Base-by-base conservation (phyloP, 2,888 invertebrate species). In the Arctia plantaginis region DNA sequence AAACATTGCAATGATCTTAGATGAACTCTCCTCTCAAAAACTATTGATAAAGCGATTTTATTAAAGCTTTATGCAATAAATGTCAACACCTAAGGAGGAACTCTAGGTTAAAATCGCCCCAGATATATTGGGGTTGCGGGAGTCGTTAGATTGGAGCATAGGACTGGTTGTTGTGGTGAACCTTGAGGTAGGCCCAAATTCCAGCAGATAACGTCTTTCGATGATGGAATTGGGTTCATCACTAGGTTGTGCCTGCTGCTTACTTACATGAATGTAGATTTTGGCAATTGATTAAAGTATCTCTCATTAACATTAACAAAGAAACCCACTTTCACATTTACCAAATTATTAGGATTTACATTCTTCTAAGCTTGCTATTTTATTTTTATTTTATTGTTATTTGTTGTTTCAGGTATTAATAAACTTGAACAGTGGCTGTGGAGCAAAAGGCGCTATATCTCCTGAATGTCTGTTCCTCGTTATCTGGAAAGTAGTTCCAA, bases 401-500 rank as follows among this genome's bases (percentile, higher is more conserved):
- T 30, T 71, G 10, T 27, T 59, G 7, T 80, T 86, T 4, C 86
- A 96, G 96, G 97, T 98, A 65, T 93, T 98, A 75, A 96, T 98
- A 81, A 97, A 97, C 77, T 91, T 98, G 81, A 97, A 96, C 90
- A 96, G 97, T 51, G 96, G 96, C 0, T 96, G 96, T 78, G 97
- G 97, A n/a, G 94, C 96, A 0, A 97, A 98, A 86, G 96, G 97
- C 18, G 97, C 98, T 8, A 98, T 98, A 77, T 97, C 98, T 0
- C 98, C 98, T 0, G 98, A 98, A 90, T 97, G 98, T 82, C 96
- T 98, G 79, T 98, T 98, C 89, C 96, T 97, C 69, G 98, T 98
- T 68, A 98, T 98, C 77, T 98, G 98, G 98, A 98, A 98, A 91
- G 97, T 98, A 78, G 98, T 98, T 80, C 98, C 98, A 69, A 95